Evolutionary conservation across 1,140 invertebrate genomes (phyloP).

Genomic region (Oncopeltus fasciatus): DNA sequence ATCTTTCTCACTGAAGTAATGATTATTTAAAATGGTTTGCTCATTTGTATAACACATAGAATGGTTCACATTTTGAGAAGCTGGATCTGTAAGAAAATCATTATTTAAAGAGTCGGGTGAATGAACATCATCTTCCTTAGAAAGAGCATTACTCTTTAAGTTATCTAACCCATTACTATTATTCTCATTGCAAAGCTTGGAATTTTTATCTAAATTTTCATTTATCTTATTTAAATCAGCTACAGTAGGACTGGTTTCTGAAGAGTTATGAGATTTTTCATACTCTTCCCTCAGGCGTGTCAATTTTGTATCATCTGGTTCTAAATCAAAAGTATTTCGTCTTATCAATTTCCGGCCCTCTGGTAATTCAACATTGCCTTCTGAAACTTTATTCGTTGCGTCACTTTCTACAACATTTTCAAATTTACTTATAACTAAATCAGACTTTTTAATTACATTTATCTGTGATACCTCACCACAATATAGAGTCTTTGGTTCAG

Average conservation of each 20-base stretch:
- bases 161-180: too few species aligned
- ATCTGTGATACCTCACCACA: not conserved
- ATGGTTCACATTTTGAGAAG: too few species aligned
- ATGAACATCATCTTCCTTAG: slow-evolving; percentile 26
- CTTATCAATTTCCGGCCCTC: slow-evolving; percentile 30
- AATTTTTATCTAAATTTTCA: too few species aligned
- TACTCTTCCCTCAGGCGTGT: slow-evolving; percentile 37
- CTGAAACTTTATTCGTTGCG: not conserved
- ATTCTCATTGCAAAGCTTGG: too few species aligned
- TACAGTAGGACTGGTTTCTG: too few species aligned
- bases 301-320: slow-evolving; percentile 32
- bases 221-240: too few species aligned
- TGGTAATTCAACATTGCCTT: slow-evolving; percentile 5
- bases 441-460: slow-evolving; percentile 1
- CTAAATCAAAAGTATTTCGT: slow-evolving; percentile 36
- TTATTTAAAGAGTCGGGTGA: slow-evolving; percentile 26
- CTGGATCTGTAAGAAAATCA: slow-evolving; percentile 20
- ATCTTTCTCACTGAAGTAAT: not conserved
- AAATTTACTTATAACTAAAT: slow-evolving; percentile 8
- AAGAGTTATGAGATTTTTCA: slow-evolving; percentile 41
- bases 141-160: too few species aligned
- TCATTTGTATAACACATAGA: too few species aligned
- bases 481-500: slow-evolving; percentile 14
- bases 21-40: not conserved
- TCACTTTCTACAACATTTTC: not conserved